Evolutionary conservation across 2,888 invertebrate species (phyloP), one percentile per base, ranked within the genome.

Genomic region (Graphium colonna): DNA sequence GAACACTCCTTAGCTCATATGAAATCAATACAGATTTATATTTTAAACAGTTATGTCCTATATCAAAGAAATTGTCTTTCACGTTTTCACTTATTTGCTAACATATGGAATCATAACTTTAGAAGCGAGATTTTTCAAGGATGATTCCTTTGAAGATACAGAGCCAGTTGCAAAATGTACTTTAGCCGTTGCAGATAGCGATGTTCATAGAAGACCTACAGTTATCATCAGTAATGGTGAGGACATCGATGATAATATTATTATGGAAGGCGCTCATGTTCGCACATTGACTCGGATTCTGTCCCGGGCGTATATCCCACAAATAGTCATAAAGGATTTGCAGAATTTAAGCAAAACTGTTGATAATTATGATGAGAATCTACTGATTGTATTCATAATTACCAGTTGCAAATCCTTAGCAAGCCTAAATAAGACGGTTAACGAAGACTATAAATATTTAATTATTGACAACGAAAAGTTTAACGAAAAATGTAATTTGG

Each of bases 371-470:
- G 33, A 57, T 15, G 57, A 33, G 36, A 56, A 56, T 48, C 31
- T 61, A 4, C 54, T 76, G 1, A 36, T 66, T 1, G 57, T 75
- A 12, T 49, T 62, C 13, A 63, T 65, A 53, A 65, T 73, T 8
- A 55, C 67, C 7, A 46, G 59, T 1, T 71, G 72, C 55, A 52
- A 62, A 3, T 48, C 54, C 0, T 31, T 73, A 1, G 31, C 31
- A 2, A 18, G 61, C 0, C 60, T 71, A 26, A 48, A 69, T 18
- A 51, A 53, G 8, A 48, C 21, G 3, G 50, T 70, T 4, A 46
- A 63, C 33, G 54, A 58, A 13, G 54, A 63, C 12, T 60, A 68
- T 1, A 75, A 67, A 64, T 68, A 73, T 58, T 59, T 79, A 12
- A 52, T 74, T 2, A 57, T 77, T 8, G 49, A 77, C 26, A 42